These are phyloP conservation scores for Aphelenchoides besseyi DNA, from an alignment of 1,140 invertebrate genomes.

Conservation along the genomic window DNA sequence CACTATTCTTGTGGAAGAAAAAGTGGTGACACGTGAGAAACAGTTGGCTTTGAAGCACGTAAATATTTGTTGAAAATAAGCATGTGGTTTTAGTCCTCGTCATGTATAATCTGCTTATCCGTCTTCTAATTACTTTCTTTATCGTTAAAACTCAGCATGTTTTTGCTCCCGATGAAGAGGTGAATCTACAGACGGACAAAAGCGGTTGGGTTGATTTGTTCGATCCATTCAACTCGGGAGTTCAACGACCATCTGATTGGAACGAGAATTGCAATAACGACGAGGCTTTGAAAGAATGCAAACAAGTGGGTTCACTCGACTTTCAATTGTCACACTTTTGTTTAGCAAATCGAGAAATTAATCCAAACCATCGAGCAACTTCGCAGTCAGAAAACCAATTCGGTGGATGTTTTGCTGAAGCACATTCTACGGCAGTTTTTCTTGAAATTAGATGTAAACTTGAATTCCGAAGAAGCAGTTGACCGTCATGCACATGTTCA, in stretches of 20 bases:
- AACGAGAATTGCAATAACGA: slow-evolving; percentile 2
- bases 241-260: not conserved
- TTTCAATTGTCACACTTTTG: not conserved
- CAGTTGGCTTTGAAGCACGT: not conserved
- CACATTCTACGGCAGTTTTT: slow-evolving; percentile 41
- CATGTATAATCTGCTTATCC: too few species aligned
- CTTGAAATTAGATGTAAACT: slow-evolving; percentile 26
- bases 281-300: slow-evolving; percentile 19
- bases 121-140: not conserved
- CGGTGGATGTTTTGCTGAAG: slow-evolving; percentile 46
- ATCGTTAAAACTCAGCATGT: not conserved
- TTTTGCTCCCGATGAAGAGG: not conserved
- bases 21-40: not conserved
- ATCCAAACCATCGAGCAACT: slow-evolving; percentile 33
- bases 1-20: too few species aligned
- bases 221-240: slow-evolving; percentile 27
- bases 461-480: slow-evolving; percentile 12
- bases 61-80: not conserved
- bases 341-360: slow-evolving; percentile 19
- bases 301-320: slow-evolving; percentile 20
- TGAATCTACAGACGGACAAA: slow-evolving; percentile 27
- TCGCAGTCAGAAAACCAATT: slow-evolving; percentile 20
- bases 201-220: slow-evolving; percentile 36
- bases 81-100: too few species aligned
- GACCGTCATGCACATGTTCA: slow-evolving; percentile 38